A percentile compares a stretch with the other conserved stretches of the same genome.
Evolutionary conservation across 2,797 vertebrate species (phyloP).

Genomic region (Ibycter americanus): DNA sequence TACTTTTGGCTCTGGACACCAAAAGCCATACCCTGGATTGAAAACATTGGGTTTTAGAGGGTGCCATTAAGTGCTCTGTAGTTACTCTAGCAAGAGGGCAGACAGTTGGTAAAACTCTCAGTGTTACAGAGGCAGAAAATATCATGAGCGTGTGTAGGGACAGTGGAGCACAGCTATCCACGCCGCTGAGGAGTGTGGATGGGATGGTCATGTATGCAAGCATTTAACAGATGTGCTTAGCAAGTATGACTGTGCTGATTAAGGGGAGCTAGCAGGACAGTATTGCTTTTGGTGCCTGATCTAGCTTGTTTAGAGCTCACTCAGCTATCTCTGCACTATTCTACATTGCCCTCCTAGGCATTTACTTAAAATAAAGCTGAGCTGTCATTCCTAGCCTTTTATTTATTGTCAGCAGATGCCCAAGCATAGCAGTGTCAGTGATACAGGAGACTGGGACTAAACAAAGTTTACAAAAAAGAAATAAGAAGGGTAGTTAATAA

Average conservation of each 20-base stretch:
- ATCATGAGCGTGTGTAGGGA: neutral
- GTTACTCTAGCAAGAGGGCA: neutral
- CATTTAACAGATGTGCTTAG: neutral
- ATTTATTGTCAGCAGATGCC: neutral
- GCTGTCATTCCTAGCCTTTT: neutral
- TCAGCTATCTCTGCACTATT: neutral
- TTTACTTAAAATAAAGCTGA: neutral
- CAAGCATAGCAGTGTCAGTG: neutral
- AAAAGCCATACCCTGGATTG: neutral
- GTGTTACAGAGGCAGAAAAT: neutral
- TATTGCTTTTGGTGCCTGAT: neutral
- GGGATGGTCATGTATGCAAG: neutral
- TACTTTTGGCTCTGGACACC: neutral
- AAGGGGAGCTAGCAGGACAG: neutral
- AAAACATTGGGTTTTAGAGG: neutral
- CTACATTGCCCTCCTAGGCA: neutral
- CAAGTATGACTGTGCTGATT: neutral
- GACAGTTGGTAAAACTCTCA: neutral
- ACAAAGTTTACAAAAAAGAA: neutral
- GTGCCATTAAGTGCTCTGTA: neutral
- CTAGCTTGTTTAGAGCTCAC: neutral
- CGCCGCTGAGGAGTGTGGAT: neutral
- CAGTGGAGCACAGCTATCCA: neutral
- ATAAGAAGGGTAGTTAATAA: neutral
- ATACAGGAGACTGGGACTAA: neutral